These are phyloP conservation scores for Pampusana beccarii DNA, from an alignment of 2,113 vertebrate genomes.

Conservation along the genomic window DNA sequence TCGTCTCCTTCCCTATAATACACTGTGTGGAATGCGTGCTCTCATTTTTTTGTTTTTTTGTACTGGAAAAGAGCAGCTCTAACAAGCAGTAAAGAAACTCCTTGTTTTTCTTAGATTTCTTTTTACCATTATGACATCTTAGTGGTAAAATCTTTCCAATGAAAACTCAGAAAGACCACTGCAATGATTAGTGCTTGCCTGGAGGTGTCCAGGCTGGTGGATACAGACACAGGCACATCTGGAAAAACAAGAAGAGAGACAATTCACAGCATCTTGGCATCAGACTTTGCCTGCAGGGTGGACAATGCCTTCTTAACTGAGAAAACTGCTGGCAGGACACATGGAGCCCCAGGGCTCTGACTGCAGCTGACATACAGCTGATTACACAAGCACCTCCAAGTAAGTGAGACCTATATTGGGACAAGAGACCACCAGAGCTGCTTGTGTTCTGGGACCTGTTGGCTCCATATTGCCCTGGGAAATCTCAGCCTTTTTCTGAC, in stretches of 20 bases:
- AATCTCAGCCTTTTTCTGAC: neutral
- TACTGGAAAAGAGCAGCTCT: neutral
- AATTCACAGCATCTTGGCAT: neutral
- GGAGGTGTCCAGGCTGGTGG: neutral
- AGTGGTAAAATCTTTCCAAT: neutral
- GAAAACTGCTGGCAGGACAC: neutral
- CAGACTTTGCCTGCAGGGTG: neutral
- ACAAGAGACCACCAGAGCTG: neutral
- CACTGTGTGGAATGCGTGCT: fast-evolving
- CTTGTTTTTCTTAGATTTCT: neutral
- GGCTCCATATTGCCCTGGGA: neutral
- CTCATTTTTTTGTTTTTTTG: neutral
- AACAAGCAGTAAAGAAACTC: neutral
- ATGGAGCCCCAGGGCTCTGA: neutral
- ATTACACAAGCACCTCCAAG: neutral
- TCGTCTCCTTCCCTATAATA: neutral
- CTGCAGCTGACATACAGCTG: neutral
- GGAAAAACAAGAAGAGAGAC: neutral
- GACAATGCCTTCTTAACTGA: neutral
- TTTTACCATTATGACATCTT: neutral
- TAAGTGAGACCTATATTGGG: fast-evolving
- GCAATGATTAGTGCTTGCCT: neutral
- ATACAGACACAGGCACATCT: neutral
- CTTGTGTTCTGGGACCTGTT: neutral
- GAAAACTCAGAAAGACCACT: neutral